phyloP scores from a whole-genome alignment of 2,888 invertebrate species.

The Idaea dimidiata region DNA sequence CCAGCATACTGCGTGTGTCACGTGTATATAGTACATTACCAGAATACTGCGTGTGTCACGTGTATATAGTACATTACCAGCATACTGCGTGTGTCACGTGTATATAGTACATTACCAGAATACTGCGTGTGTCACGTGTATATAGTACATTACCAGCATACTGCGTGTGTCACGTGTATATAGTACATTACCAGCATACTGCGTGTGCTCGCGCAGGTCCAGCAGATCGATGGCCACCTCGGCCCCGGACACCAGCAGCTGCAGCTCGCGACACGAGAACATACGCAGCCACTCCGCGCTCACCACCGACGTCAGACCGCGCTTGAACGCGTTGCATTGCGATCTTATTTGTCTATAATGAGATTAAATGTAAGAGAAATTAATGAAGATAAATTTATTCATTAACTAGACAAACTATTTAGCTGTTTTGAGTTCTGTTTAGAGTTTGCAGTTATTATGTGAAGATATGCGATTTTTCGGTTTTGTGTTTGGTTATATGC shows the following conservation, averaged over 20 bases:
- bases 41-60: no score
- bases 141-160: conserved; percentile 90
- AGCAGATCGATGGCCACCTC: conserved; percentile 95
- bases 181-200: conserved; percentile 91
- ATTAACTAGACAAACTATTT: not conserved
- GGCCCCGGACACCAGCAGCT: conserved; percentile 97
- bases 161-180: conserved; percentile 89
- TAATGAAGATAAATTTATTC: not conserved
- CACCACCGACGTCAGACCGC: conserved; percentile 94
- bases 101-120: no score
- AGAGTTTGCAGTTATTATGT: no score
- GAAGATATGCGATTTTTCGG: no score
- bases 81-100: no score
- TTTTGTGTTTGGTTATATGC: no score
- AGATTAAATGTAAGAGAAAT: not conserved
- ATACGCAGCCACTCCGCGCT: conserved; percentile 96
- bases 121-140: no score
- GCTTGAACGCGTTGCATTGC: conserved; percentile 93
- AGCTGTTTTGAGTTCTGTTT: no score
- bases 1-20: conserved; percentile 84
- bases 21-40: conserved; percentile 13
- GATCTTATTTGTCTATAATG: conserved; percentile 85
- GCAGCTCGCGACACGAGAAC: conserved; percentile 95
- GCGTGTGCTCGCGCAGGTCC: conserved; percentile 92
- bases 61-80: no score